Evolutionary conservation across 1,140 invertebrate genomes (phyloP), one percentile per base, ranked within the genome.

Genomic region (Sesamia nonagrioides): DNA sequence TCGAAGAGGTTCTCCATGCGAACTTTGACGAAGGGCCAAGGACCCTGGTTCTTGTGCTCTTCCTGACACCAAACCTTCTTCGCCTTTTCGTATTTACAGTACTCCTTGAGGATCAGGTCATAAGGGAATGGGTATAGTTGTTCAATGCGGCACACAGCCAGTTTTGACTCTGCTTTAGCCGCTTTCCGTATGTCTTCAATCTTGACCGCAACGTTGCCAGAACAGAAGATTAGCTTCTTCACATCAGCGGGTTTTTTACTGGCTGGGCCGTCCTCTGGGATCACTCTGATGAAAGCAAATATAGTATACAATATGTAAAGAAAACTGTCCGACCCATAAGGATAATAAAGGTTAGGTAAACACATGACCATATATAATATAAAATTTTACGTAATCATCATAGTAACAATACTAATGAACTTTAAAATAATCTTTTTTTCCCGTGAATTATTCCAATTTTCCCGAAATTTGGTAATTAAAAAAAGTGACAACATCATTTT

Each of bases 51-150:
- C 91, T 97, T 98, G 88, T 98, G 98, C 89, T 99, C 98, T 91
- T 99, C 98, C 94, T 99, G 98, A 54, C 96, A 95, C 97, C 97
- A 99, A 61, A 94, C 90, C n/a, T 98, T 42, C 15, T 42, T 21
- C 4, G 37, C 17, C 8, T 42, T 18, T 17, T 66, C 17, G 37
- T 66, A 45, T 21, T 66, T 40, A n/a, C 37, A 68, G 42, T 40
- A 40, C n/a, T 66, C 61, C 13, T 66, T 21, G 37, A 63, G 60
- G 17, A 63, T 35, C 37, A 63, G 81, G 88, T 98, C 97, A 93
- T 97, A 98, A 0, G 98, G 98, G 95, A 99, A 99, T 1, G 98
- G 98, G 56, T 92, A 95, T 37, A 98, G 90, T 93, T 99, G 98
- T 91, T 99, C 98, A 50, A 99, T 95, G 79, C 98, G 96, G 37